These are phyloP conservation scores for Bucco capensis DNA, from an alignment of 2,113 vertebrate genomes.

Conservation along the genomic window DNA sequence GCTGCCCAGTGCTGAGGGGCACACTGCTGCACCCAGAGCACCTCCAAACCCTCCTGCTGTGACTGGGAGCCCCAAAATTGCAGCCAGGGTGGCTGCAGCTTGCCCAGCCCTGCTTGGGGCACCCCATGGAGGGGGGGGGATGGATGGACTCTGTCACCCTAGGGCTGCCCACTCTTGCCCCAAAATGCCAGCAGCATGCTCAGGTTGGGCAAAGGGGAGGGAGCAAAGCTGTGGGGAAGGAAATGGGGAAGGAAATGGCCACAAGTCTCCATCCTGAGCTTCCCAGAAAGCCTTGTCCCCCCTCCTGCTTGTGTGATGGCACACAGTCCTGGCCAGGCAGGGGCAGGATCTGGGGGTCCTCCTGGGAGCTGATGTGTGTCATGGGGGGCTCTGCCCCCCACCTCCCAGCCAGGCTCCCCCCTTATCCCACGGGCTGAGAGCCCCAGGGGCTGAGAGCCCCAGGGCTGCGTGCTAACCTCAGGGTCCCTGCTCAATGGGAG, in stretches of 20 bases:
- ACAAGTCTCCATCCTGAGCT: neutral
- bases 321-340: fast-evolving
- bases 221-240: neutral
- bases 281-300: too few species aligned
- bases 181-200: fast-evolving
- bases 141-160: neutral
- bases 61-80: neutral
- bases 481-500: slow-evolving; percentile 49
- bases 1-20: too few species aligned
- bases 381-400: neutral
- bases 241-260: neutral
- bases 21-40: fast-evolving
- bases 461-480: slow-evolving; percentile 20
- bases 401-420: neutral
- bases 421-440: fast-evolving
- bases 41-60: fast-evolving
- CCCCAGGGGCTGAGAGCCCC: neutral
- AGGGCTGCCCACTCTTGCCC: neutral
- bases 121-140: fast-evolving
- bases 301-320: neutral
- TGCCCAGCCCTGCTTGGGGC: fast-evolving
- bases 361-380: neutral
- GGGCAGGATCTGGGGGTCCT: neutral
- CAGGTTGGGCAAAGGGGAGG: neutral
- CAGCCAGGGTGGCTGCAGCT: neutral